Conservation (phyloP, 2,888 invertebrate genomes). For the Callyntrura sp. region DNA sequence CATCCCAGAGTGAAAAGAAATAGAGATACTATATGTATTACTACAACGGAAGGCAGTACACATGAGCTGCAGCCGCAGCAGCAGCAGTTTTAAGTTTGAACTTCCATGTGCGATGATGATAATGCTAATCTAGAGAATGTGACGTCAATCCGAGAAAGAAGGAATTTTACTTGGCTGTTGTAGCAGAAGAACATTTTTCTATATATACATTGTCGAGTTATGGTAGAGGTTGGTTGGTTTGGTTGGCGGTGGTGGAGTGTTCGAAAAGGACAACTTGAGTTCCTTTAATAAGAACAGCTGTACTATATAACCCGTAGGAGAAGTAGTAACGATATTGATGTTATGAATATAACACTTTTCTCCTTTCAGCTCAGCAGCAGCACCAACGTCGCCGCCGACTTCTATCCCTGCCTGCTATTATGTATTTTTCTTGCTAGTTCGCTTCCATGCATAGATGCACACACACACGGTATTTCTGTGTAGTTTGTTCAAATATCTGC, state of each 20-base stretch:
- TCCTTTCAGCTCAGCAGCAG: constrained; percentile 3
- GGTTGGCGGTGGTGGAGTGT: constrained; percentile 39
- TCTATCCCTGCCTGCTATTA: constrained; percentile 11
- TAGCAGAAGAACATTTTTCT: background rate
- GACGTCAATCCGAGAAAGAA: constrained; percentile 73
- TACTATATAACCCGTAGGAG: background rate
- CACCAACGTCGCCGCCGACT: constrained; percentile 8
- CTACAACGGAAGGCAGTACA: background rate
- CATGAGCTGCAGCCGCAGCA: background rate
- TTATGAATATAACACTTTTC: constrained; percentile 25
- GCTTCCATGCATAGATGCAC: background rate
- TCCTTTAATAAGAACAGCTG: constrained; percentile 57
- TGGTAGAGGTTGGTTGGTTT: background rate
- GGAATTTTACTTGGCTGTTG: constrained; percentile 60
- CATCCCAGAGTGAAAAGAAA: background rate
- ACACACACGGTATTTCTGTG: no score
- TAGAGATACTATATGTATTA: constrained; percentile 10
- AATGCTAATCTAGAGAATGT: constrained; percentile 76
- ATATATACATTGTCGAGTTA: constrained; percentile 4
- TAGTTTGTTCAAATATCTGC: no score
- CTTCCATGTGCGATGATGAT: constrained; percentile 71
- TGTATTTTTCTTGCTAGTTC: constrained; percentile 5
- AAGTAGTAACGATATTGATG: background rate
- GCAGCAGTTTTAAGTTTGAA: constrained; percentile 59
- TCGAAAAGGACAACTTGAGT: constrained; percentile 53